Conservation (phyloP, 2,113 vertebrate genomes). For the Agapornis roseicollis region DNA sequence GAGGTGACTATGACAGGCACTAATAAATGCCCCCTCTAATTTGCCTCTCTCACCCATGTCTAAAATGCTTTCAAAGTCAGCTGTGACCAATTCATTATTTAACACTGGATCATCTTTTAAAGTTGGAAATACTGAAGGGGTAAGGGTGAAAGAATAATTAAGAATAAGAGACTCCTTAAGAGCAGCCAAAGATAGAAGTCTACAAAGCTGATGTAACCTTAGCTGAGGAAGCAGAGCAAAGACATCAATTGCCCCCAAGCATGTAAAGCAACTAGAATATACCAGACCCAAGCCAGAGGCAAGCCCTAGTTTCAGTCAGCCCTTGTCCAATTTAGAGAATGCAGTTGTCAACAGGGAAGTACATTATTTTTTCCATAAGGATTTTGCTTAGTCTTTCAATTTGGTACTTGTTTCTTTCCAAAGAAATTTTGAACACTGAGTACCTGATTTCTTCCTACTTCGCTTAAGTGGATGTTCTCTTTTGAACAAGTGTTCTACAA, state of each 20-base stretch:
- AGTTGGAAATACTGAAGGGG: background rate
- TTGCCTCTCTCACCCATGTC: background rate
- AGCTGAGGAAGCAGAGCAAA: background rate
- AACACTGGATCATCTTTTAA: background rate
- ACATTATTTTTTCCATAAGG: background rate
- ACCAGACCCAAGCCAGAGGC: background rate
- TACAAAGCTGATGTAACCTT: background rate
- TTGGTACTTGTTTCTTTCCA: background rate
- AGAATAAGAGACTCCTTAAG: background rate
- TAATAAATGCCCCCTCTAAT: background rate
- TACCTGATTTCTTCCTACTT: background rate
- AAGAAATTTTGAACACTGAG: background rate
- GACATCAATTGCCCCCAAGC: background rate
- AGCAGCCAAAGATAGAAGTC: background rate
- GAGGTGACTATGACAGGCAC: background rate
- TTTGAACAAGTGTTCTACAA: background rate
- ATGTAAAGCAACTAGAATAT: background rate
- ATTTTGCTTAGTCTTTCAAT: background rate
- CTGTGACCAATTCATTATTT: background rate
- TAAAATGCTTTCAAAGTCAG: background rate
- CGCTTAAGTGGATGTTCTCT: background rate
- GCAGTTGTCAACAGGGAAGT: background rate
- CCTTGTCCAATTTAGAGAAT: background rate
- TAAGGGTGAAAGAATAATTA: background rate
- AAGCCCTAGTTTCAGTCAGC: conserved; percentile 6